These are phyloP conservation scores for Phainopepla nitens DNA, from an alignment of 2,113 vertebrate genomes.

Conservation along the genomic window DNA sequence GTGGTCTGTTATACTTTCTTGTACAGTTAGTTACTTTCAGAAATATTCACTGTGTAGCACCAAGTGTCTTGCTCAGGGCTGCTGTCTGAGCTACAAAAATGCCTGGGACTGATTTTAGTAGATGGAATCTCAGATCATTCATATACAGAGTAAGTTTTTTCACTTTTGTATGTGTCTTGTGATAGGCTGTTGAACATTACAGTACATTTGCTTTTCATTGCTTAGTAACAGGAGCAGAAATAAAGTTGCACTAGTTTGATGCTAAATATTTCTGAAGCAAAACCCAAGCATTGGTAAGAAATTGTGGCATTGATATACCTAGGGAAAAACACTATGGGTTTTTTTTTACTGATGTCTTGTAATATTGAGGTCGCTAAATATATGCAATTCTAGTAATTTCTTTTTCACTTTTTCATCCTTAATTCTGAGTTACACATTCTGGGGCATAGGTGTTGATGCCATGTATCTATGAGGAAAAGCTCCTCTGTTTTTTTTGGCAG, in stretches of 20 bases:
- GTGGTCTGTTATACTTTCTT: conserved; percentile 22
- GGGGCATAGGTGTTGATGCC: neutral
- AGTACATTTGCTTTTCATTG: neutral
- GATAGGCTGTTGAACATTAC: neutral
- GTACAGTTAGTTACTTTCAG: neutral
- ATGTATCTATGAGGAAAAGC: neutral
- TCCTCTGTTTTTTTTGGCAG: neutral
- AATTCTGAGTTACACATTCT: neutral
- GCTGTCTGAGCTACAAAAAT: neutral
- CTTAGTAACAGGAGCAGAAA: neutral
- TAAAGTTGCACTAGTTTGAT: neutral
- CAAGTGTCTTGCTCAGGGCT: neutral
- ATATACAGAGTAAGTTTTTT: conserved; percentile 29
- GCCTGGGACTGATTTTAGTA: conserved; percentile 1
- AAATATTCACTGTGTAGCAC: neutral
- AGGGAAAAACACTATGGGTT: neutral
- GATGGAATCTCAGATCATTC: conserved; percentile 5
- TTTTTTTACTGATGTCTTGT: neutral
- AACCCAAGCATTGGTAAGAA: neutral
- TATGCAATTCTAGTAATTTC: neutral
- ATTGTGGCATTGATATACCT: neutral
- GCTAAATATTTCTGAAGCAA: neutral
- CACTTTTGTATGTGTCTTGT: neutral
- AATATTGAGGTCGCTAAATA: neutral
- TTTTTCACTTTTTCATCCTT: neutral